Evolutionary conservation across 1,140 invertebrate genomes (phyloP).

Genomic region (Lepidurus apus): DNA sequence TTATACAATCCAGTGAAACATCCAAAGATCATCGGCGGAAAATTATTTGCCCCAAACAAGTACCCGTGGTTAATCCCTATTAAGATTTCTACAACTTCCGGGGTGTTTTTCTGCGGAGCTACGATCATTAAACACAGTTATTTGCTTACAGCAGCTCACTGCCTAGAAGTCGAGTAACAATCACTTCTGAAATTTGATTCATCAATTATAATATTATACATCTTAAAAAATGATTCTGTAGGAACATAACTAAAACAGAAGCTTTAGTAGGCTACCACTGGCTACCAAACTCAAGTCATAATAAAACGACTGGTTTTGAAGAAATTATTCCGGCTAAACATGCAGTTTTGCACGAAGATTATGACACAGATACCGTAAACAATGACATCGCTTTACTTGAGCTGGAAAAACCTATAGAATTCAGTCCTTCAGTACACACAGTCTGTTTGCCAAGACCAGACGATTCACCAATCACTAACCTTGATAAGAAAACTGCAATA

Average conservation of each 20-base stretch:
- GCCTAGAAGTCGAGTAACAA: neutral
- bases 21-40: neutral
- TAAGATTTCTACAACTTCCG: neutral
- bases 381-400: conserved; percentile 4
- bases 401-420: neutral
- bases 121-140: neutral
- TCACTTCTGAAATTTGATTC: neutral
- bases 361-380: neutral
- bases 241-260: conserved; percentile 10
- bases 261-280: neutral
- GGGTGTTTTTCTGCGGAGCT: neutral
- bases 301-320: neutral
- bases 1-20: neutral
- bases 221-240: neutral
- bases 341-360: neutral
- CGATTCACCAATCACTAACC: neutral
- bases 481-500: neutral
- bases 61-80: conserved; percentile 3
- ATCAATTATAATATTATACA: neutral
- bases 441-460: neutral
- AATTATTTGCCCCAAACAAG: neutral
- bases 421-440: neutral
- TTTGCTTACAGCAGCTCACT: conserved; percentile 12
- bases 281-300: neutral
- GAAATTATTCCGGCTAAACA: neutral